Percentiles rank a stretch among this genome's conserved stretches.
phyloP scores from a whole-genome alignment of 1,140 invertebrate species.

The Hypothenemus hampei region DNA sequence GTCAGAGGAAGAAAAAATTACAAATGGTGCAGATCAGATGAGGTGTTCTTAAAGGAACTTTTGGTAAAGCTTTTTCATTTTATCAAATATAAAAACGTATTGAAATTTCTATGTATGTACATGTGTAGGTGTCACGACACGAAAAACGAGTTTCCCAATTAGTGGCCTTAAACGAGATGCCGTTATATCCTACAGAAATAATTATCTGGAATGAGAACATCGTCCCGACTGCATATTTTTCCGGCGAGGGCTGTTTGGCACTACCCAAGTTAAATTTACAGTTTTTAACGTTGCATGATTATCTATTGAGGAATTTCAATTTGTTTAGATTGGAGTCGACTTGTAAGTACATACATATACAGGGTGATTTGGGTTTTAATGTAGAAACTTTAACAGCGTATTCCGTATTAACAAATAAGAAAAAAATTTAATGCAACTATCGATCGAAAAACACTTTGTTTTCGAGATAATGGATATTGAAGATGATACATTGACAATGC shows the following conservation, averaged over 20 bases:
- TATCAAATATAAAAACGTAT: not conserved
- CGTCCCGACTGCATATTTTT: conserved; percentile 96
- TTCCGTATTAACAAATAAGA: no score
- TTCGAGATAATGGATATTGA: no score
- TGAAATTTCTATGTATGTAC: not conserved
- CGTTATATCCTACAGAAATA: conserved; percentile 95
- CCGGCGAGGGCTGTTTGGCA: conserved; percentile 90
- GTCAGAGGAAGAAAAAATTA: conserved; percentile 59
- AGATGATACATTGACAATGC: no score
- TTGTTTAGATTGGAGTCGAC: conserved; percentile 97
- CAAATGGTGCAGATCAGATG: conserved; percentile 70
- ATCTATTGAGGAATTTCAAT: conserved; percentile 95
- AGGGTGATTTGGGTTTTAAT: no score
- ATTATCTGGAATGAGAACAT: conserved; percentile 99
- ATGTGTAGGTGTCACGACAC: conserved; percentile 75
- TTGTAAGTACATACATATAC: no score
- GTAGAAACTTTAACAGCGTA: no score
- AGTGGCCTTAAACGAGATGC: conserved; percentile 95
- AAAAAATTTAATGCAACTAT: no score
- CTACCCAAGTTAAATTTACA: conserved; percentile 97
- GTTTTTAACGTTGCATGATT: conserved; percentile 98
- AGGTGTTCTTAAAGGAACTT: conserved; percentile 78
- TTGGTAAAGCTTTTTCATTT: conserved; percentile 55
- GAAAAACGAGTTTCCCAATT: conserved; percentile 88
- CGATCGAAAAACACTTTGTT: no score